These are phyloP conservation scores for Sinella curviseta DNA, from an alignment of 1,140 invertebrate genomes.

Conservation along the genomic window DNA sequence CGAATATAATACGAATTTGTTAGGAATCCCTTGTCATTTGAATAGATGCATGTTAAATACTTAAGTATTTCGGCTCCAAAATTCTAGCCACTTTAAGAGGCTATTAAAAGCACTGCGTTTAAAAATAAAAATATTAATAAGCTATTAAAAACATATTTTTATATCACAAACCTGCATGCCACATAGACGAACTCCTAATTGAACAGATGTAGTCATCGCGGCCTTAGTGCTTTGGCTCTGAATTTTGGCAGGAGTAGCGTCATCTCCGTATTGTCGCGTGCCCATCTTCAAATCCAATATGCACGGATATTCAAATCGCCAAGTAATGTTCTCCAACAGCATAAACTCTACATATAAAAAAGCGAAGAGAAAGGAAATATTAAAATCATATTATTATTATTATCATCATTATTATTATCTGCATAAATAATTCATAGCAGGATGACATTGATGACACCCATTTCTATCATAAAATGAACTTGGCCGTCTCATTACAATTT, in stretches of 20 bases:
- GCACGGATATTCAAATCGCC: slow-evolving; percentile 58
- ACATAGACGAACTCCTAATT: slow-evolving; percentile 63
- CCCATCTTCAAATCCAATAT: slow-evolving; percentile 70
- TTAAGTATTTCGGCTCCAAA: no score
- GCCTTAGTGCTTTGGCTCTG: slow-evolving; percentile 63
- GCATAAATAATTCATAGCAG: neutral
- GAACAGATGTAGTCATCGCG: slow-evolving; percentile 61
- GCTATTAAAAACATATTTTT: no score
- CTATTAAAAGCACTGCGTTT: no score
- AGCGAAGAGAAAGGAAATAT: neutral
- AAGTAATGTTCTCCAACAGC: slow-evolving; percentile 65
- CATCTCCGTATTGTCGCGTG: slow-evolving; percentile 65
- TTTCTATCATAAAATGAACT: no score
- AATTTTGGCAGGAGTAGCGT: slow-evolving; percentile 61
- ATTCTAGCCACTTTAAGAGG: no score
- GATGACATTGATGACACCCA: no score
- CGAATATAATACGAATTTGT: no score
- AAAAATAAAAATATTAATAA: no score
- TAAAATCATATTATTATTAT: neutral
- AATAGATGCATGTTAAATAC: no score
- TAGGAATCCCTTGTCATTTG: no score
- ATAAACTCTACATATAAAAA: slow-evolving; percentile 60
- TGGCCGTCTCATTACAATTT: no score
- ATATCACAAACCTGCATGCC: slow-evolving; percentile 63
- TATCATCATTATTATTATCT: neutral